Base-by-base conservation (phyloP, 2,888 invertebrate genomes). In the Linnaemya tessellans region DNA sequence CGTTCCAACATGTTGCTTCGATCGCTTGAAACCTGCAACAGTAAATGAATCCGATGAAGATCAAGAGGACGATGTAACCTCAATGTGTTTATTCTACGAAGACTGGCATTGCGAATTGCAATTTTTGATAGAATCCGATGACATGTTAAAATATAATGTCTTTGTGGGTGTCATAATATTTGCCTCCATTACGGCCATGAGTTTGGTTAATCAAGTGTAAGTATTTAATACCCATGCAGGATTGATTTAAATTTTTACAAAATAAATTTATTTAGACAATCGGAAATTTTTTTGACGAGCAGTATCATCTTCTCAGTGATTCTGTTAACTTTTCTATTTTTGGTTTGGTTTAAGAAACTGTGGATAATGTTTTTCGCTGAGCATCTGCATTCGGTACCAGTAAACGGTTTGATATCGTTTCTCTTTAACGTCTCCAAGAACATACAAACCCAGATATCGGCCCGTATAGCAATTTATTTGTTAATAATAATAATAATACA, bases 111-210 rank as follows among this genome's bases (percentile, higher is more conserved):
- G 94, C 93, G 98, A 98, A 92, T 93, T 95, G 88, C 94, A 95
- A 4, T 98, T 96, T 91, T 92, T 97, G 67, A 92, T 94, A 70
- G 94, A 96, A 87, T 95, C 96, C 0, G 98, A 98, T 93, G 96
- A 96, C 0, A 94, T 98, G 86, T 96, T 97, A 90, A 97, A 97
- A 91, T 97, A 96, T 91, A 98, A 96, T 90, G 93, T 96, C 38
- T 92, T 94, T 1, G 94, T 94, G 87, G 94, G 95, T 49, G 92
- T 94, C 46, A 89, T 95, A 49, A 93, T 96, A 20, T 92, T 95
- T 56, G 80, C 94, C 13, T 94, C 94, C 79, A 93, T 95, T 49
- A 93, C 95, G 68, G 88, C 94, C 10, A 94, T 96, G 60, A 95
- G 96, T 89, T 93, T 94, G 78, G 90, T 96, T 38, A 94, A 95